Conservation (phyloP, 2,888 invertebrate genomes). For the Desoria tigrina region DNA sequence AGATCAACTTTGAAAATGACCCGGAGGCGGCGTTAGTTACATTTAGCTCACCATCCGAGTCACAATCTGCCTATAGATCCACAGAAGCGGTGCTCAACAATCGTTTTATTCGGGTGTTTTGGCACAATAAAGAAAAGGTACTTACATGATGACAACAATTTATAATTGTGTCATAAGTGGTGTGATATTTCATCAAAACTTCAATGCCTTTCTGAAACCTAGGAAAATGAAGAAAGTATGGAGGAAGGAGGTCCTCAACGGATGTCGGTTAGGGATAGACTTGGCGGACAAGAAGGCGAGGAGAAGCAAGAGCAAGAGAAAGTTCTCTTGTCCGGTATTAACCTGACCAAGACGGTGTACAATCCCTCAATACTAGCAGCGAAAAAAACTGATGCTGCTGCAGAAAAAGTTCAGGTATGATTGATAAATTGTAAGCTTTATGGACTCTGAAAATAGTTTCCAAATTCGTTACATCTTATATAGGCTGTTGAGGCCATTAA, state of each 20-base stretch:
- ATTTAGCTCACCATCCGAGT: slow-evolving; percentile 85
- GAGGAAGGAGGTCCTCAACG: slow-evolving; percentile 20
- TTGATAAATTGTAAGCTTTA: not conserved
- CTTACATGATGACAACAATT: no score
- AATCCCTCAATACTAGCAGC: slow-evolving; percentile 56
- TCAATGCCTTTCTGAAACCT: no score
- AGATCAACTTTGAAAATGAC: slow-evolving; percentile 82
- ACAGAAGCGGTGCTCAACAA: slow-evolving; percentile 97
- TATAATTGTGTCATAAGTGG: no score
- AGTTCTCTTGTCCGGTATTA: slow-evolving; percentile 56
- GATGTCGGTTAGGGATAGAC: slow-evolving; percentile 47
- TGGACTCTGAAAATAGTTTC: slow-evolving; percentile 1
- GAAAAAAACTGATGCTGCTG: slow-evolving; percentile 57
- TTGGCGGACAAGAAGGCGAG: slow-evolving; percentile 45
- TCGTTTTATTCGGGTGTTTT: slow-evolving; percentile 95
- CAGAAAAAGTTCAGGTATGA: slow-evolving; percentile 49
- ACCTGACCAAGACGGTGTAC: slow-evolving; percentile 60
- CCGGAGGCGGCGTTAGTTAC: slow-evolving; percentile 92
- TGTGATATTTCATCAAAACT: no score
- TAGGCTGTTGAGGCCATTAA: slow-evolving; percentile 59
- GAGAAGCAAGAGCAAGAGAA: slow-evolving; percentile 48
- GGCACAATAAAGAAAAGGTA: slow-evolving; percentile 69
- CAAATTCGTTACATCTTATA: not conserved
- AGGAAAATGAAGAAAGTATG: slow-evolving; percentile 51
- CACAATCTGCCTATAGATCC: slow-evolving; percentile 90